Evolutionary conservation across 1,140 invertebrate species (phyloP), one percentile per base, ranked within the genome.

Genomic region (Yoshiicerus persimilis): DNA sequence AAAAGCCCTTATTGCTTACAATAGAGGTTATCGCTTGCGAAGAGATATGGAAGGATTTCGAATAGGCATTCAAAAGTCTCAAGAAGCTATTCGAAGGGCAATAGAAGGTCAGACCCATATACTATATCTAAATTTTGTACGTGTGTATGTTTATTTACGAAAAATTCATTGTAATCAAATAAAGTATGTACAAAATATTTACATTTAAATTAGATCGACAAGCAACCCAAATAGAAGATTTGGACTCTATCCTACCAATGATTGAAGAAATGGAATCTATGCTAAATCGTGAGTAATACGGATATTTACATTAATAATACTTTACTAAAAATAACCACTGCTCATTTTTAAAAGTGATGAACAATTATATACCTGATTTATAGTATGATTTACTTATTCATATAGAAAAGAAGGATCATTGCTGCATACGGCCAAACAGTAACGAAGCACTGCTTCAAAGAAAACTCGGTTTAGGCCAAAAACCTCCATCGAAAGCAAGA

Each of bases 41-140:
- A 92, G 93, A 80, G 93, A 94, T 86, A 90, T 92, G 9, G 92
- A 93, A 80, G 93, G 92, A 62, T 93, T 94, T 89, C 90, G 92
- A 84, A 91, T 93, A 6, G 93, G 93, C 30, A 93, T 94, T 75
- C 93, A 93, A 89, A 94, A 94, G 89, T 92, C 91, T 83, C 91
- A 93, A 88, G 93, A 94, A 86, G 93, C 93, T 8, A 94, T 94
- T 87, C 92, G 93, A 66, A 93, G 93, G 90, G 92, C 92, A 85
- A 92, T 94, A 90, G 93, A 93, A 91, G 90, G 93, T 93, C 32
- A 36, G 16, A 80, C 9, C 16, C 39, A 64, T 16, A 25, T 11
- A 64, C 20, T 23, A n/a, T n/a, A n/a, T n/a, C n/a, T n/a, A n/a
- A n/a, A n/a, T n/a, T n/a, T n/a, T n/a, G n/a, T n/a, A n/a, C n/a